Percentiles rank a stretch among this genome's conserved stretches.
Evolutionary conservation across 2,888 invertebrate species (phyloP).

Genomic region (Polydrusus tereticollis): DNA sequence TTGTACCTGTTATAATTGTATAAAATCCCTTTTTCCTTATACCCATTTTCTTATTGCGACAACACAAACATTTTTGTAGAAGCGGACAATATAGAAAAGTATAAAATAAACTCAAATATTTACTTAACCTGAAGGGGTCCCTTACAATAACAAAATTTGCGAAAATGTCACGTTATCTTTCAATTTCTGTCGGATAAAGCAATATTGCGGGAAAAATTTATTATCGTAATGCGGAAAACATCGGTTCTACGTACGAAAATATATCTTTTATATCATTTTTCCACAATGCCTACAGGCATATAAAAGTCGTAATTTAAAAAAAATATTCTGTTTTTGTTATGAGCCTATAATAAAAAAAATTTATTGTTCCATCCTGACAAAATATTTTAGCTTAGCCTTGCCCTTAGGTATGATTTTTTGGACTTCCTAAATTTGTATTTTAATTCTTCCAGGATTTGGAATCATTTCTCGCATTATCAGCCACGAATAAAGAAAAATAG

Average conservation of each 20-base stretch:
- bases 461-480: no score
- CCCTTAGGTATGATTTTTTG: no score
- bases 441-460: no score
- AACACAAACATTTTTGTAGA: neutral
- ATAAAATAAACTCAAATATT: slow-evolving; percentile 7
- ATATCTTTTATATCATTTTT: neutral
- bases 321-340: neutral
- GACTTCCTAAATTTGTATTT: no score
- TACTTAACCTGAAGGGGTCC: neutral
- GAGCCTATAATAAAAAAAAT: no score
- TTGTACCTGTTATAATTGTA: no score
- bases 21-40: neutral
- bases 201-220: slow-evolving; percentile 8
- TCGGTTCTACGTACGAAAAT: neutral
- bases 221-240: slow-evolving; percentile 9
- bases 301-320: neutral
- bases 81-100: neutral
- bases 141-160: neutral
- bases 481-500: no score
- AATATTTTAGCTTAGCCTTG: no score
- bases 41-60: neutral
- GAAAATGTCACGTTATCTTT: slow-evolving; percentile 16
- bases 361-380: no score
- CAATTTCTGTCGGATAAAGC: slow-evolving; percentile 12
- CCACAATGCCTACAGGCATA: neutral